phyloP scores from a whole-genome alignment of 1,140 invertebrate species.

The Vanessa atalanta region DNA sequence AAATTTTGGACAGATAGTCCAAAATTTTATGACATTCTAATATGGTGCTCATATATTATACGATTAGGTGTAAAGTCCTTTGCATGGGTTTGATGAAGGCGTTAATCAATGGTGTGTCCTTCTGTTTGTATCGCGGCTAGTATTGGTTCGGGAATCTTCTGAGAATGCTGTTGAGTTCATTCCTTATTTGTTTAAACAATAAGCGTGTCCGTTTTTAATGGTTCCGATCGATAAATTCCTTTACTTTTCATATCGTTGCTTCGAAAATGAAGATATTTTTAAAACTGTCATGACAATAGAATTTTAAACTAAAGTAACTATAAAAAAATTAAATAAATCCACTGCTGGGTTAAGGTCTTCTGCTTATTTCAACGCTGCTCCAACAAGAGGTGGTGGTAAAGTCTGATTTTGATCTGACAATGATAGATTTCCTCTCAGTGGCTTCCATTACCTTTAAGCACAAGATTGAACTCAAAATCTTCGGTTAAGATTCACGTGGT shows the following conservation, averaged over 20 bases:
- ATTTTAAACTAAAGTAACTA: neutral
- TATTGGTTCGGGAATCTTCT: constrained; percentile 63
- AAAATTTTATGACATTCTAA: constrained; percentile 38
- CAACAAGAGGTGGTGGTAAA: no score
- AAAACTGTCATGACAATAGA: neutral
- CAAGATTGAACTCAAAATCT: no score
- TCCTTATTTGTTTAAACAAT: constrained; percentile 68
- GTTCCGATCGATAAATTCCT: constrained; percentile 57
- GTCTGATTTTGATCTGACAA: no score
- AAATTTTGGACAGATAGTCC: no score
- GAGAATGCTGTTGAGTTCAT: constrained; percentile 56
- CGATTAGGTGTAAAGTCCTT: constrained; percentile 19
- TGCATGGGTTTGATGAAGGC: constrained; percentile 47
- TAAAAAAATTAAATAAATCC: neutral
- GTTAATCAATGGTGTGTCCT: constrained; percentile 72
- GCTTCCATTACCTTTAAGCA: no score
- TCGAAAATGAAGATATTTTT: neutral
- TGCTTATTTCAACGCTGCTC: no score
- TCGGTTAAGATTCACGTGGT: no score
- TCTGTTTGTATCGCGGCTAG: constrained; percentile 56
- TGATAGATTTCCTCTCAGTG: no score
- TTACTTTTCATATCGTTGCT: constrained; percentile 47
- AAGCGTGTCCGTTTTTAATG: constrained; percentile 64
- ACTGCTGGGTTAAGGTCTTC: no score
- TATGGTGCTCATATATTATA: constrained; percentile 40